Evolutionary conservation across 1,140 invertebrate species (phyloP).

Genomic region (Glossosoma conforme): DNA sequence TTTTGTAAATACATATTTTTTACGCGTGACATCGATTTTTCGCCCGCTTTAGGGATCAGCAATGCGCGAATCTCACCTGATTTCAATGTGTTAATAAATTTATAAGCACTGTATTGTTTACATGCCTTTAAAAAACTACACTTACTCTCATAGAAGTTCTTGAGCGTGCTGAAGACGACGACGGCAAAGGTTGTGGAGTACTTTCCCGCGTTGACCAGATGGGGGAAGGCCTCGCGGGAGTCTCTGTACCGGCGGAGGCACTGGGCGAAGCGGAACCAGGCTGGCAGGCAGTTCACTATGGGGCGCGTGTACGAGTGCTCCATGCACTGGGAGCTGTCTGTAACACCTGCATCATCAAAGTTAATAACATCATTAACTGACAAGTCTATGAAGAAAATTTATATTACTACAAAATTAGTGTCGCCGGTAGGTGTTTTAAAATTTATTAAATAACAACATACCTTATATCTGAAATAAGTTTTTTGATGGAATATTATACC

Average conservation of each 20-base stretch:
- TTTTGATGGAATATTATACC: no score
- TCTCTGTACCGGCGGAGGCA: conserved; percentile 91
- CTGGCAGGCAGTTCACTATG: conserved; percentile 85
- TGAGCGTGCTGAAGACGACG: conserved; percentile 78
- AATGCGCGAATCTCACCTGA: no score
- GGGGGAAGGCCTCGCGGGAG: conserved; percentile 87
- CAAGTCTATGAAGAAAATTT: conserved; percentile 85
- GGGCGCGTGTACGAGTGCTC: conserved; percentile 64
- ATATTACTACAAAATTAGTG: no score
- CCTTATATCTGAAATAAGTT: no score
- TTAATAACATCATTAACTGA: conserved; percentile 71
- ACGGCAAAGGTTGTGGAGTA: conserved; percentile 97
- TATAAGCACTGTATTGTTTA: no score
- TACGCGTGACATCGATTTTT: no score
- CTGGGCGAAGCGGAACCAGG: conserved; percentile 97
- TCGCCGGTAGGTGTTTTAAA: no score
- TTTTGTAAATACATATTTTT: no score
- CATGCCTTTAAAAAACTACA: background rate
- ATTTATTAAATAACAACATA: no score
- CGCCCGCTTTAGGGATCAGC: no score
- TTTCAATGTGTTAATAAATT: no score
- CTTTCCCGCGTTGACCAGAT: conserved; percentile 96
- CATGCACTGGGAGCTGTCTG: conserved; percentile 58
- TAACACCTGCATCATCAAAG: conserved; percentile 56
- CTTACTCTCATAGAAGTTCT: conserved; percentile 43